Conservation (phyloP, 1,140 invertebrate species). For the Calephelis nemesis region DNA sequence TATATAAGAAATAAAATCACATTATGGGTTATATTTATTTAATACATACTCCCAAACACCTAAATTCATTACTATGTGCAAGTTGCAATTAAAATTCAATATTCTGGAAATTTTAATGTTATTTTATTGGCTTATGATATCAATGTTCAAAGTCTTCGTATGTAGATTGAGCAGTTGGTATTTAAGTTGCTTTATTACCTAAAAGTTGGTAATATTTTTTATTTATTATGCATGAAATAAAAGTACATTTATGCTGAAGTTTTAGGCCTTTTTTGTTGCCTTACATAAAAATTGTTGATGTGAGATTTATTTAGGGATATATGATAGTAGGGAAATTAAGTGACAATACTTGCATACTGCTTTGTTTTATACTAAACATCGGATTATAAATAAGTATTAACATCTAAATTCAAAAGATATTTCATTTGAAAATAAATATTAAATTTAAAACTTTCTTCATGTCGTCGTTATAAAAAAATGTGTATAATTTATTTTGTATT, state of each 20-base stretch:
- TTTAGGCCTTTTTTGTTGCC: neutral
- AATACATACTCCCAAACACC: constrained; percentile 44
- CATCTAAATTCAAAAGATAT: too few relatives aligned
- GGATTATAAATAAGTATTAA: too few relatives aligned
- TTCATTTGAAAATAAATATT: too few relatives aligned
- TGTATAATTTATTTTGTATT: too few relatives aligned
- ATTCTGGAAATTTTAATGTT: neutral
- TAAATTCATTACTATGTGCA: constrained; percentile 25
- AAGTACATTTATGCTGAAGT: neutral
- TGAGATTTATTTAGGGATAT: neutral
- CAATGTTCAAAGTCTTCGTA: neutral
- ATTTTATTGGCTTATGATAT: neutral
- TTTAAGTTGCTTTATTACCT: constrained; percentile 1
- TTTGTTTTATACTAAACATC: too few relatives aligned
- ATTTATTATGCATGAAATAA: neutral
- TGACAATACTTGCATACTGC: too few relatives aligned
- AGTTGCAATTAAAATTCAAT: neutral
- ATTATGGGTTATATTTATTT: constrained; percentile 40
- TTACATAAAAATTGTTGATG: neutral
- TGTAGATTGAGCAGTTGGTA: neutral
- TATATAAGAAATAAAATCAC: constrained; percentile 69
- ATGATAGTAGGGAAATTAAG: too few relatives aligned
- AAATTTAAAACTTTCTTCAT: too few relatives aligned
- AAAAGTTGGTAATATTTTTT: neutral
- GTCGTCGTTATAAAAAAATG: too few relatives aligned